phyloP scores from a whole-genome alignment of 2,888 invertebrate species.

The Polymixis lichenea region DNA sequence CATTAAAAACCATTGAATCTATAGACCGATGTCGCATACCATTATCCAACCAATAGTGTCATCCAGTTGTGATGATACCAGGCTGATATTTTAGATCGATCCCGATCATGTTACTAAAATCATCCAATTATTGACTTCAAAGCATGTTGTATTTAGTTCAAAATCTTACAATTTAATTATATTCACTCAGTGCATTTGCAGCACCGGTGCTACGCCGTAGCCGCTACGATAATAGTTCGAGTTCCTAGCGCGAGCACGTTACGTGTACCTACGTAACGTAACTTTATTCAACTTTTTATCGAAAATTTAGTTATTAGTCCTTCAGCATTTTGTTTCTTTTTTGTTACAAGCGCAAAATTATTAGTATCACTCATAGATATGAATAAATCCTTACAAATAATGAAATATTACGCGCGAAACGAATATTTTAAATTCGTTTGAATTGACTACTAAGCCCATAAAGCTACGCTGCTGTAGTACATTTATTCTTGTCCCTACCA shows the following conservation, averaged over 20 bases:
- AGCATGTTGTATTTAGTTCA: too few relatives aligned
- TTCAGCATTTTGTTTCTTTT: too few relatives aligned
- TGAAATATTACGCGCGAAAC: not conserved
- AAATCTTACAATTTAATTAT: too few relatives aligned
- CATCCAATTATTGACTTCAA: too few relatives aligned
- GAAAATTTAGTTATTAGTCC: too few relatives aligned
- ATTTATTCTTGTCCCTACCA: not conserved
- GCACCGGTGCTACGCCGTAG: conserved; percentile 8
- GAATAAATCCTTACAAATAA: not conserved
- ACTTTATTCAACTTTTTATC: not conserved
- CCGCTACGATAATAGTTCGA: not conserved
- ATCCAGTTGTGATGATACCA: not conserved
- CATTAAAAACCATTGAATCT: not conserved
- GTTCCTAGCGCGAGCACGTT: not conserved
- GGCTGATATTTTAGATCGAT: not conserved
- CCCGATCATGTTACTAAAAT: not conserved
- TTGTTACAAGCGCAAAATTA: not conserved
- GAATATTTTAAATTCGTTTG: not conserved
- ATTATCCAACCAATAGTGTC: too few relatives aligned
- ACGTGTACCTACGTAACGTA: not conserved
- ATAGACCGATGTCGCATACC: not conserved
- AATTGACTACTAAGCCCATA: too few relatives aligned
- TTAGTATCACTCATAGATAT: not conserved
- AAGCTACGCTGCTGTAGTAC: not conserved
- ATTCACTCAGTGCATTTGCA: too few relatives aligned